Conservation (phyloP, 1,140 invertebrate genomes). For the Aphis craccivora region DNA sequence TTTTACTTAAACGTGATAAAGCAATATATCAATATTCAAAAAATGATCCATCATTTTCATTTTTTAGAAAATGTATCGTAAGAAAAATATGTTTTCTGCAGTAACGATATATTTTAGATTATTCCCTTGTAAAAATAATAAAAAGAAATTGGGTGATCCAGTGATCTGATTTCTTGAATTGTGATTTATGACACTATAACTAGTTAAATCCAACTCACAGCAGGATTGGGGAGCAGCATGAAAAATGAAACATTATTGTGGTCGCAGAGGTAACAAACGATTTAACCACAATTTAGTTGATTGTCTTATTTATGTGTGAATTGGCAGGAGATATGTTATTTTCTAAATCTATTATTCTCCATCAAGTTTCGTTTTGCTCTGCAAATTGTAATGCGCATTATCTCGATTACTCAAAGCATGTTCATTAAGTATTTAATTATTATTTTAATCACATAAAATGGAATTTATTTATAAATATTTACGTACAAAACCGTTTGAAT, state of each 20-base stretch:
- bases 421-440: background rate
- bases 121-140: background rate
- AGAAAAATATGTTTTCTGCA: background rate
- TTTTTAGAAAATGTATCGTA: background rate
- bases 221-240: background rate
- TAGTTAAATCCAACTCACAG: conserved; percentile 3
- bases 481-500: background rate
- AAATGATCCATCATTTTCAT: background rate
- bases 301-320: background rate
- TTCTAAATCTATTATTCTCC: conserved; percentile 31
- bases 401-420: too few species aligned
- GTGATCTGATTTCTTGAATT: conserved; percentile 27
- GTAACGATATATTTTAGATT: background rate
- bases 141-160: conserved; percentile 37
- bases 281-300: conserved; percentile 4
- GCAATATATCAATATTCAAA: background rate
- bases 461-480: background rate
- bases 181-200: conserved; percentile 29
- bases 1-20: background rate
- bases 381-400: background rate
- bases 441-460: background rate
- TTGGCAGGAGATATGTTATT: background rate
- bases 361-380: background rate
- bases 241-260: conserved; percentile 39
- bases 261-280: background rate